Percentiles rank a stretch among this genome's conserved stretches.
These are phyloP conservation scores for Amphiura filiformis DNA, from an alignment of 35 echinoderm and acorn worm genomes.

Conservation along the genomic window DNA sequence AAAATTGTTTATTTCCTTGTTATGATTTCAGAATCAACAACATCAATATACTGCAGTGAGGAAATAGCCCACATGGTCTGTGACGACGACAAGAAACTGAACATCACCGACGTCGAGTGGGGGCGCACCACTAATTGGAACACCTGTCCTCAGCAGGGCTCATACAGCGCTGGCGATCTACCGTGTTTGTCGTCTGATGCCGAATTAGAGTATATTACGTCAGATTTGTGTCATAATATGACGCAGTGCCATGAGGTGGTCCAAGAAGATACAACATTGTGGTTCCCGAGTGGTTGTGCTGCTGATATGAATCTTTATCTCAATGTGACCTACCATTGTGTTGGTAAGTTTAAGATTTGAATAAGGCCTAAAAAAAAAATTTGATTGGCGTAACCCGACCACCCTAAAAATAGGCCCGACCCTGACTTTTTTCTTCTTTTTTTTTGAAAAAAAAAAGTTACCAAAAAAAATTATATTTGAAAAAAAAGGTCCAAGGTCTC, in stretches of 20 bases:
- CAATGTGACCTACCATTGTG: constrained; percentile 61
- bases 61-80: constrained; percentile 48
- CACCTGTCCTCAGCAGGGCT: constrained; percentile 59
- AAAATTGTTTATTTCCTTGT: too few relatives aligned
- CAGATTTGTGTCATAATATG: not conserved
- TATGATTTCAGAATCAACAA: constrained; percentile 58
- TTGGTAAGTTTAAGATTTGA: not conserved
- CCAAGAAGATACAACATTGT: constrained; percentile 14
- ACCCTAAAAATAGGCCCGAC: too few relatives aligned
- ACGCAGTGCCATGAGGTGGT: constrained; percentile 42
- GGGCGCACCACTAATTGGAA: constrained; percentile 65
- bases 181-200: constrained; percentile 44
- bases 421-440: too few relatives aligned
- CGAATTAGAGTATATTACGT: constrained; percentile 3
- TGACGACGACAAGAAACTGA: constrained; percentile 55
- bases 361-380: too few relatives aligned
- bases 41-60: constrained; percentile 46
- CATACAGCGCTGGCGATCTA: not conserved
- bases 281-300: constrained; percentile 48
- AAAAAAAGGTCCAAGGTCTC: too few relatives aligned
- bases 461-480: too few relatives aligned
- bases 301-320: constrained; percentile 46
- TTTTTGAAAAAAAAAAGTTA: too few relatives aligned
- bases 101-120: constrained; percentile 55
- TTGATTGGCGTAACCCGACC: too few relatives aligned